Evolutionary conservation across 2,888 invertebrate species (phyloP), one percentile per base, ranked within the genome.

Genomic region (Eilema depressum): DNA sequence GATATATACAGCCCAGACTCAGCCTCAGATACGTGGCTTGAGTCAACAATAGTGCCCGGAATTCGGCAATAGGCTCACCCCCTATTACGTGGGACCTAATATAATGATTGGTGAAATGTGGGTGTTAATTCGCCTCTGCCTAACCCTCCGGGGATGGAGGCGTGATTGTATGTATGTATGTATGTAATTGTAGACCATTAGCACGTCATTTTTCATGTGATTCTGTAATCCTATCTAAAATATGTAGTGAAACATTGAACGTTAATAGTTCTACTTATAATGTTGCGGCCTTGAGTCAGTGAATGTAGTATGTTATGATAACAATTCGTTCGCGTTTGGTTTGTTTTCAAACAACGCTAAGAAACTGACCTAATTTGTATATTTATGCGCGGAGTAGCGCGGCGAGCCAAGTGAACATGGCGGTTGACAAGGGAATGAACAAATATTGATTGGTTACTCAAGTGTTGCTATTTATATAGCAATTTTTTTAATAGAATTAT

Each of bases 271-370:
- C 53, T 53, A n/a, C 7, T 53, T 53, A 53, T 53, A 53, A n/a
- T n/a, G n/a, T n/a, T 2, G 17, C 10, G n/a, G 53, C 53, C 53
- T 53, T 53, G n/a, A 53, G n/a, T n/a, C n/a, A 53, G 14, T 30
- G 30, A 53, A 59, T 59, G 26, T 25, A 10, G 25, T 57, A 57
- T 23, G 25, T 26, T 59, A 26, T 59, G 57, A 8, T 20, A 47
- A 47, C 47, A 47, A 59, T 59, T 37, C 25, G 59, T 37, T 59
- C 37, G 59, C 14, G 25, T 59, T 57, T 37, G 47, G 56, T 25
- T 59, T 66, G 57, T 66, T 66, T 66, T 59, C 66, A 66, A 59
- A 66, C 66, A 57, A 30, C 20, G 63, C 47, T 23, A 28, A 56
- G 23, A 65, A 65, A 30, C 26, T 25, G 25, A 41, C 53, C 53